Evolutionary conservation across 2,113 vertebrate species (phyloP), one percentile per base, ranked within the genome.

Genomic region (Neofelis nebulosa): DNA sequence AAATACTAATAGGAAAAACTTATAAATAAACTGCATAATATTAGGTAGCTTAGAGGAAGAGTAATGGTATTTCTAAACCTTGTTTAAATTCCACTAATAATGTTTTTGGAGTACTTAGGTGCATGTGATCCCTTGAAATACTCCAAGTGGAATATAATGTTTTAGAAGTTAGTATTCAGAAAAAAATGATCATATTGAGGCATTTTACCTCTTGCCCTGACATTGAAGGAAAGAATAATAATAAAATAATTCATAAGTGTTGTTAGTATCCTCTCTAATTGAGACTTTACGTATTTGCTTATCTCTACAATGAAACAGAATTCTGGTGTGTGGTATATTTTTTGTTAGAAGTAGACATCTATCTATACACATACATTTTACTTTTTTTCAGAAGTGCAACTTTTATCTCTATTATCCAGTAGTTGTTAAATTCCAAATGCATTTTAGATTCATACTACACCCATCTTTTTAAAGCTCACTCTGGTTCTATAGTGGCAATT

Each of bases 1-100:
- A 97, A 98, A 96, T 91, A 95, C 65, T 90, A 97, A 36, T 36
- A 98, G 63, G 45, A 97, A 95, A 95, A 29, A 96, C 50, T 89
- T 21, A 57, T 10, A 69, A 93, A 92, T 84, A 87, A 66, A 96
- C 96, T 80, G 81, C n/a, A 79, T 50, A 85, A 79, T 50, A 85
- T 3, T 97, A 73, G 48, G 61, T 48, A 97, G 80, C 83, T 98
- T 94, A 94, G 21, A 74, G 18, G 89, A 94, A 96, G n/a, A 9
- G 1, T 57, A 73, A 19, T 25, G 3, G 11, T 52, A 74, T 69
- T 96, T 90, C 41, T 19, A 2, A 0, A 5, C 23, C 96, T 97
- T 93, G 14, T 11, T 88, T 55, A 81, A 90, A 73, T 61, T n/a
- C 2, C 16, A 71, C 1, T 76, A 84, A 82, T 89, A 57, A 76